Evolutionary conservation across 2,113 vertebrate species (phyloP), one percentile per base, ranked within the genome.

Genomic region (Talpa occidentalis): DNA sequence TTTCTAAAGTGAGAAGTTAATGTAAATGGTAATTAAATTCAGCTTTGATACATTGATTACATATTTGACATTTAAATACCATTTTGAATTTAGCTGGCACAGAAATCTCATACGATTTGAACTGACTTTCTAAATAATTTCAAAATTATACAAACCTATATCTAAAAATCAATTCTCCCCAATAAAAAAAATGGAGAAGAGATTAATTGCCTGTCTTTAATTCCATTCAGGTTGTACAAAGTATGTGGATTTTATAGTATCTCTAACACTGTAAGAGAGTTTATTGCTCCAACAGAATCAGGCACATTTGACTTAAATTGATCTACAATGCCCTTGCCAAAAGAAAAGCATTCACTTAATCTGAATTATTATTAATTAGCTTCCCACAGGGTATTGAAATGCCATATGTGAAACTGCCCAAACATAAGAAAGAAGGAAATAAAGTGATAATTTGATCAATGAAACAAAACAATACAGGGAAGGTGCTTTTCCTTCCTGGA

Each of bases 51-150:
- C 37, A 87, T 24, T 54, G 78, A 70, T 12, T 14, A n/a, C 69
- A 91, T 88, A 84, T 70, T 73, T 90, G 91, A 90, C 76, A 90
- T 84, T 76, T 90, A 67, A 94, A 54, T 92, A 74, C 94, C 81
- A 93, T 35, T 91, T 60, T 70, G 85, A 81, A 72, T 69, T 88
- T 42, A 94, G 66, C 70, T 94, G 73, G 32, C 12, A 28, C 42
- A 64, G 47, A 93, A 56, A 66, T 93, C 73, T 15, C 9, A 80
- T 77, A 10, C 0, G 90, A 92, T 12, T 30, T 56, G 44, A 6
- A 2, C 82, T 3, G 5, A 54, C 19, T 80, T 90, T 89, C 67
- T 82, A 85, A 93, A 80, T 77, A 76, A 94, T 91, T 92, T 59
- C 47, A 5, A 44, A 40, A 44, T 47, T 28, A 72, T 96, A 77